A percentile compares a stretch with the other conserved stretches of the same genome.
Conservation (phyloP, 2,113 vertebrate species). For the Cichladusa arquata region DNA sequence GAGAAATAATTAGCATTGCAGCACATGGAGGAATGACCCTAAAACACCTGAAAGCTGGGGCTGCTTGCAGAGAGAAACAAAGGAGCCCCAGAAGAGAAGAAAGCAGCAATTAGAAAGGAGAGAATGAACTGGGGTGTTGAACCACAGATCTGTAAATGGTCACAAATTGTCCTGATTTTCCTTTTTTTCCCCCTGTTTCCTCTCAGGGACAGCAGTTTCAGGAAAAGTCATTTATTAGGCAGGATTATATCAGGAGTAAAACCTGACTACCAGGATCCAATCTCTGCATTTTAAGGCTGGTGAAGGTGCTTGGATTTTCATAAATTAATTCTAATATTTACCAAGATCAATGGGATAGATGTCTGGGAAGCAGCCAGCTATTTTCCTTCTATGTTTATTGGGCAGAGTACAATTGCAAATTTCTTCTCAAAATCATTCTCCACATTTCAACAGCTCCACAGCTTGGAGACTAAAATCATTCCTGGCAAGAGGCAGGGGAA, state of each 20-base stretch:
- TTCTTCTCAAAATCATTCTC: background rate
- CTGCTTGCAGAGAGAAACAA: constrained; percentile 62
- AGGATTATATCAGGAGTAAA: background rate
- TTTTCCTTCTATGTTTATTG: background rate
- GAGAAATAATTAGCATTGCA: constrained; percentile 26
- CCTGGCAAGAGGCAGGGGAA: background rate
- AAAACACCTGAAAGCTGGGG: constrained; percentile 25
- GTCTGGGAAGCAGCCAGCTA: background rate
- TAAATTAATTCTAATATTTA: background rate
- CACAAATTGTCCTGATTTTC: background rate
- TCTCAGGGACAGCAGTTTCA: background rate
- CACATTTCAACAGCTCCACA: accelerated
- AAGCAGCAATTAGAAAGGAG: constrained; percentile 52
- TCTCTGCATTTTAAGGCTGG: background rate
- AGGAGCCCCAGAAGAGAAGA: constrained; percentile 3
- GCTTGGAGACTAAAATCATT: background rate
- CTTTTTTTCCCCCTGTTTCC: background rate
- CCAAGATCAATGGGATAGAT: background rate
- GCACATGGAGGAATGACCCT: constrained; percentile 31
- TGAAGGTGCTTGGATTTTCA: background rate
- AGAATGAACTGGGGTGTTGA: constrained; percentile 30
- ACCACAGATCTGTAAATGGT: constrained; percentile 16
- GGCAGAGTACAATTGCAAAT: accelerated
- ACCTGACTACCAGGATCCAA: background rate
- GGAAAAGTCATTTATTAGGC: background rate